These are phyloP conservation scores for Liodrosophila aerea DNA, from an alignment of 2,888 invertebrate genomes.

Conservation along the genomic window DNA sequence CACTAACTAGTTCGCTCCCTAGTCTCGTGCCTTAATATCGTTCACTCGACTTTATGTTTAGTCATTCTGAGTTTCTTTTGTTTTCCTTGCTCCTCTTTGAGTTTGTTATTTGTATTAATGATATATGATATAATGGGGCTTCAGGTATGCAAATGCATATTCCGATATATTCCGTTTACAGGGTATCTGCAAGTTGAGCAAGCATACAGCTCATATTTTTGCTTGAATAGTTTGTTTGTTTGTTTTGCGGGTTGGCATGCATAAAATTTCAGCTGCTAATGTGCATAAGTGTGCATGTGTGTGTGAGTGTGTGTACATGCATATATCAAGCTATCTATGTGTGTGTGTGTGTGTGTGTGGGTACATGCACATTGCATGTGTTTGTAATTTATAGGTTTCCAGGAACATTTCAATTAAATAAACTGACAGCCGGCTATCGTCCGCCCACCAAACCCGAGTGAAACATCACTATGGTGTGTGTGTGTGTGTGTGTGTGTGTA, in stretches of 20 bases:
- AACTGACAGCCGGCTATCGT: conserved; percentile 65
- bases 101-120: too few species aligned
- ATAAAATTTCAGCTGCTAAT: conserved; percentile 62
- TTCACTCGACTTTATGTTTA: too few species aligned
- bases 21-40: too few species aligned
- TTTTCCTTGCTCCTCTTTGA: too few species aligned
- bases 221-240: conserved; percentile 34
- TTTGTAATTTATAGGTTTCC: conserved; percentile 70
- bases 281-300: conserved; percentile 26
- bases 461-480: conserved; percentile 27
- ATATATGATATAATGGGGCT: too few species aligned
- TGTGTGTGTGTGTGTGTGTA: conserved; percentile 1
- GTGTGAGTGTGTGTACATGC: conserved; percentile 1
- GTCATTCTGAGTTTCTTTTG: too few species aligned
- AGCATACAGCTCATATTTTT: too few species aligned
- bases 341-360: conserved; percentile 16
- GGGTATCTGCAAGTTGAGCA: conserved; percentile 22
- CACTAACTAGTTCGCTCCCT: too few species aligned
- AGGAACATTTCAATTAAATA: conserved; percentile 73
- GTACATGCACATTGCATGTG: conserved; percentile 47
- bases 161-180: too few species aligned
- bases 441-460: conserved; percentile 29
- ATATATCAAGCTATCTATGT: conserved; percentile 2
- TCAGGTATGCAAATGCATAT: too few species aligned
- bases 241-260: conserved; percentile 55